Evolutionary conservation across 2,113 vertebrate species (phyloP).

Genomic region (Gnathonemus longibarbis): DNA sequence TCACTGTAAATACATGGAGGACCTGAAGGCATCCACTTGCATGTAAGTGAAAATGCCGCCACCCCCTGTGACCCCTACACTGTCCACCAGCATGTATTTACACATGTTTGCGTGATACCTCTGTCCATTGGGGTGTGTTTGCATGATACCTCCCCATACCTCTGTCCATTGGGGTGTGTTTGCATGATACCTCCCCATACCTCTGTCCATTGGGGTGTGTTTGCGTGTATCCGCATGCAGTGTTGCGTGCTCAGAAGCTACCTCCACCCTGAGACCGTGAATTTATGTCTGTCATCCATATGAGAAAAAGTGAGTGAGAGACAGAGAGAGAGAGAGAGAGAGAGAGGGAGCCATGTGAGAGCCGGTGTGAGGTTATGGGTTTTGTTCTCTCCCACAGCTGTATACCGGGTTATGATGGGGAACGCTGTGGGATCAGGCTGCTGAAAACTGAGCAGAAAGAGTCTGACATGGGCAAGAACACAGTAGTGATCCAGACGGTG

Average conservation of each 20-base stretch:
- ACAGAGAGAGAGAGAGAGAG: neutral
- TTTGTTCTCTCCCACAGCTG: constrained; percentile 45
- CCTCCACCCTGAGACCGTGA: neutral
- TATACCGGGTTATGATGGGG: constrained; percentile 56
- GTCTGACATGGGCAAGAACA: neutral
- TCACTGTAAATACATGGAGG: constrained; percentile 57
- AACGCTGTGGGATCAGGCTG: constrained; percentile 59
- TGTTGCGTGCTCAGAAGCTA: neutral
- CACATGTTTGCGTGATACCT: neutral
- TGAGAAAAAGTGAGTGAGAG: neutral
- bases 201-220: neutral
- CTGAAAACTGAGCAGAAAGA: constrained; percentile 29
- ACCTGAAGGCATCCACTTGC: constrained; percentile 57
- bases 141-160: neutral
- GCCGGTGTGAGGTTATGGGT: neutral
- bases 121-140: neutral
- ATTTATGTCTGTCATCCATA: neutral
- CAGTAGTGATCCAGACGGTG: constrained; percentile 49
- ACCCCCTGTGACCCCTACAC: neutral
- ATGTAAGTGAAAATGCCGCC: constrained; percentile 50
- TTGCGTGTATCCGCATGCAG: neutral
- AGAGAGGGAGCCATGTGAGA: neutral
- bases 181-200: neutral
- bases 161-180: neutral
- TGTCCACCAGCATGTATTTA: neutral